Evolutionary conservation across 2,797 vertebrate species (phyloP), one percentile per base, ranked within the genome.

Genomic region (Arctocebus calabarensis): DNA sequence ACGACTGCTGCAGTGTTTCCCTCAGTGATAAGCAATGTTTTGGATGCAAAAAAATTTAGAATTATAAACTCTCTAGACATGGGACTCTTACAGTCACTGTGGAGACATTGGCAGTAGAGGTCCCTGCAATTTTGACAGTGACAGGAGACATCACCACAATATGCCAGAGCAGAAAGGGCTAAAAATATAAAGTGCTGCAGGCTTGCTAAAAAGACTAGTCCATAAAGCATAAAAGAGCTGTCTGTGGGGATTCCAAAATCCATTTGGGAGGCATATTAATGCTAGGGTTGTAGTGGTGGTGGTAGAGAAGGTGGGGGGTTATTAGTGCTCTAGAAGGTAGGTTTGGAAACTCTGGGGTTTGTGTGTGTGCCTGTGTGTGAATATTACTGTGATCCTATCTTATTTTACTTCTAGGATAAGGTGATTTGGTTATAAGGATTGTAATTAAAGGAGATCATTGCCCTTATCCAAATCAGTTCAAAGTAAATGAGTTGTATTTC

Each of bases 161-260:
- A 23, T 75, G 23, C 70, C 62, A 62, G 62, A 66, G 27, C 16
- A 59, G 84, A 93, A 85, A 77, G 27, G 23, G 68, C 77, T 8
- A 66, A 81, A 91, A 96, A 78, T 27, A 62, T 68, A 43, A 92
- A 78, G 57, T 84, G 10, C 45, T n/a, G 43, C 57, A 84, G 19
- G 61, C 17, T n/a, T 85, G 2, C 34, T 75, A 91, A 77, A 32
- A 84, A 37, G 68, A 57, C 25, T 75, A 43, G 40, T 52, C 34
- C 52, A 6, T 43, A 78, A 34, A 94, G 45, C n/a, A 45, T 0
- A 75, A 17, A 40, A 27, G 10, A 34, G 17, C n/a, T 94, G 17
- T 48, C 48, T 82, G 1, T 43, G 59, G 48, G 25, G 5, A 68
- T 57, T 88, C 7, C 27, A 78, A 82, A 57, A 68, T 62, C 29